Conservation (phyloP, 2,113 vertebrate genomes). For the Vidua macroura region DNA sequence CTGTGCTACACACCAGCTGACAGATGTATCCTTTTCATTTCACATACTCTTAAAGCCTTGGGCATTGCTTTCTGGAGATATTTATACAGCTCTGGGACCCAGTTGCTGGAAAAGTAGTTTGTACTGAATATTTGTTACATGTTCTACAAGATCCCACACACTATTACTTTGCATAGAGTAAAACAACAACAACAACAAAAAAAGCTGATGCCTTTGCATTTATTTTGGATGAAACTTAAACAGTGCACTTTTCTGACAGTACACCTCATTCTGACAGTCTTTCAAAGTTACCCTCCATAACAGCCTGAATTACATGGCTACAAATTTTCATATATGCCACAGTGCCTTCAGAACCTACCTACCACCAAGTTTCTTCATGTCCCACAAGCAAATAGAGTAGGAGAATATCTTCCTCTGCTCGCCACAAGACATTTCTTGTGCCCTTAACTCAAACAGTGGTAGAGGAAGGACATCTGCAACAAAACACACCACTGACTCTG, state of each 20-base stretch:
- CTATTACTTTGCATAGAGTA: constrained; percentile 15
- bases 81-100: constrained; percentile 40
- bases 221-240: constrained; percentile 17
- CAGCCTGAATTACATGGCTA: background rate
- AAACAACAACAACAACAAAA: background rate
- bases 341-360: background rate
- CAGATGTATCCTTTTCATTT: constrained; percentile 59
- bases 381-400: background rate
- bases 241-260: background rate
- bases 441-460: background rate
- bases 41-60: constrained; percentile 51
- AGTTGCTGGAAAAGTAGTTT: constrained; percentile 50
- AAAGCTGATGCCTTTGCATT: background rate
- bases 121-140: constrained; percentile 60
- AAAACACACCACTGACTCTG: background rate
- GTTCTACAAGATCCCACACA: constrained; percentile 47
- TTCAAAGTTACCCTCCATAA: background rate
- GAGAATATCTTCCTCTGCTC: background rate
- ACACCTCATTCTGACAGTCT: background rate
- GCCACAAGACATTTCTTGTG: background rate
- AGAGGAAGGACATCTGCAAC: background rate
- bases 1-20: constrained; percentile 21
- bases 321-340: background rate
- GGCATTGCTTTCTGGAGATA: constrained; percentile 42
- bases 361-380: background rate